Evolutionary conservation across 2,888 invertebrate species (phyloP).

Genomic region (Pimpla rufipes): DNA sequence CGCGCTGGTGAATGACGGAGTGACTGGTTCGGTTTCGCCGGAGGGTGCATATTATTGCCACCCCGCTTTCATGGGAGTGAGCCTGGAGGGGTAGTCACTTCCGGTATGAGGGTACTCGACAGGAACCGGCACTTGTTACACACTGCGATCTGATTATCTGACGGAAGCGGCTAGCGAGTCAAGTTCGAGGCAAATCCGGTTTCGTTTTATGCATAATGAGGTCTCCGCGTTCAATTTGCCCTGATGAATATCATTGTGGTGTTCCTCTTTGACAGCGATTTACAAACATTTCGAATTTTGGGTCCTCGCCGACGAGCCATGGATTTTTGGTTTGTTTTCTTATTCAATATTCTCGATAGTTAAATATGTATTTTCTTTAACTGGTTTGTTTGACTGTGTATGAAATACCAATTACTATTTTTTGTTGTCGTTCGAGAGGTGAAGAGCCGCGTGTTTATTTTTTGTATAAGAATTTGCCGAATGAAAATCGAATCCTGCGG

Average conservation of each 20-base stretch:
- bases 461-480: neutral
- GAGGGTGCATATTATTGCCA: slow-evolving; percentile 73
- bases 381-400: slow-evolving; percentile 12
- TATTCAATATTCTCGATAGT: neutral
- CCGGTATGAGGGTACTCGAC: slow-evolving; percentile 71
- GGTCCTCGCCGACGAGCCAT: neutral
- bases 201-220: slow-evolving; percentile 55
- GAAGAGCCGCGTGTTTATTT: neutral
- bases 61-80: slow-evolving; percentile 69
- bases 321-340: neutral
- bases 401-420: neutral
- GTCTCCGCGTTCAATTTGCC: slow-evolving; percentile 49
- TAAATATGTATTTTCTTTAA: slow-evolving; percentile 42
- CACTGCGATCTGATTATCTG: slow-evolving; percentile 68
- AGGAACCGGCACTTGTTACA: slow-evolving; percentile 72
- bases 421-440: slow-evolving; percentile 17
- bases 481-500: neutral
- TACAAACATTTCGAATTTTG: slow-evolving; percentile 7
- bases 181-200: slow-evolving; percentile 67
- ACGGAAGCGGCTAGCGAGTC: slow-evolving; percentile 68
- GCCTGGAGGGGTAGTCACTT: slow-evolving; percentile 69
- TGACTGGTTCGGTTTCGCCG: slow-evolving; percentile 66
- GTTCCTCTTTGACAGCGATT: slow-evolving; percentile 8
- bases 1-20: slow-evolving; percentile 63
- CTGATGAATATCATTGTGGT: slow-evolving; percentile 30